Evolutionary conservation across 2,888 invertebrate species (phyloP), one percentile per base, ranked within the genome.

Genomic region (Rhopalosiphum nymphaeae): DNA sequence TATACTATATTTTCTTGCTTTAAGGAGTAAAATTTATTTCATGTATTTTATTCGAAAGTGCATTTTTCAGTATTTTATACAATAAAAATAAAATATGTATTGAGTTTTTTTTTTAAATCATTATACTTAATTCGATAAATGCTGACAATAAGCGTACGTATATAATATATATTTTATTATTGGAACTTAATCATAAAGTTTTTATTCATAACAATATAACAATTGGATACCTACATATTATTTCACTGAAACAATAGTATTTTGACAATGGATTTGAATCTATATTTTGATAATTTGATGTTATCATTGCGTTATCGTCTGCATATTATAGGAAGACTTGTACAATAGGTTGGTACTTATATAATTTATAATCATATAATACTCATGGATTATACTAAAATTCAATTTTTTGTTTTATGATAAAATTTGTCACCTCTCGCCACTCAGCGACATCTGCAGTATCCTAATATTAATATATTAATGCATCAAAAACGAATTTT

Each of bases 71-170:
- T 44, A 44, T 57, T 89, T 26, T 42, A 56, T 86, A 26, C 57
- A 85, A 91, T 91, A 85, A 91, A 91, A 91, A 86, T 57, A 86
- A 86, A 85, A 57, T 57, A 91, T 57, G n/a, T 57, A 44, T 91
- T 44, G 56, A 85, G n/a, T 56, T 67, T 46, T 49, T n/a, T 36
- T 46, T 67, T 11, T 21, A 46, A 90, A 67, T 11, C 90, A 46
- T 67, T n/a, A 29, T 61, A 90, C 49, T 49, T 90, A 90, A 90
- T 90, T 90, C 67, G 67, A 90, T 67, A 46, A 90, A 90, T 67
- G 67, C 44, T 90, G 67, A 13, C n/a, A 49, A 49, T 67, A 90
- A 90, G 90, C 90, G 67, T 67, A 67, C 90, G 67, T 67, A 49
- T 67, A 42, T 67, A 29, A 61, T 89, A 57, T 56, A 57, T 44